A percentile compares a stretch with the other conserved stretches of the same genome.
These are phyloP conservation scores for Eublepharis macularius DNA, from an alignment of 2,113 vertebrate genomes.

Conservation along the genomic window DNA sequence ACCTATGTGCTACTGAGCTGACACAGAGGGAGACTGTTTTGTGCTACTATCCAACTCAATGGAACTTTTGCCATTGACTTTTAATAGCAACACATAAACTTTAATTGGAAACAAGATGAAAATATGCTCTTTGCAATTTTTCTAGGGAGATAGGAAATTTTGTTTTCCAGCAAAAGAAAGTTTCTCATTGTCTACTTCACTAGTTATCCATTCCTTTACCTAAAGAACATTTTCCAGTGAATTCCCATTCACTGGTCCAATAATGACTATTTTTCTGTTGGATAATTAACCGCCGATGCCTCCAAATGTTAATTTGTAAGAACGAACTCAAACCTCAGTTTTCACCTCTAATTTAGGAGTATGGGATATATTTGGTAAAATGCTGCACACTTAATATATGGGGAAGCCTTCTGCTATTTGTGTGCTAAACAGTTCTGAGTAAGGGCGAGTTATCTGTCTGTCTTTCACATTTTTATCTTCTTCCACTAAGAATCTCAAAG, in stretches of 20 bases:
- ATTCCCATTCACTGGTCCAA: neutral
- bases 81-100: neutral
- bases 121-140: neutral
- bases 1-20: neutral
- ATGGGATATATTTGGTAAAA: neutral
- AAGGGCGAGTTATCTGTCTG: neutral
- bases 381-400: neutral
- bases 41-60: neutral
- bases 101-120: constrained; percentile 3
- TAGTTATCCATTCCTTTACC: neutral
- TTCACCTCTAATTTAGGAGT: neutral
- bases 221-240: neutral
- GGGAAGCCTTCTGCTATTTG: neutral
- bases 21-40: neutral
- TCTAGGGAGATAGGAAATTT: neutral
- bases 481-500: no score
- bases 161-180: neutral
- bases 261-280: neutral
- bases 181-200: neutral
- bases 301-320: neutral
- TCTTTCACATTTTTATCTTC: no score
- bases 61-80: neutral
- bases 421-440: neutral
- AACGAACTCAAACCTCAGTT: neutral
- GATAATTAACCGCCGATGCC: neutral